Evolutionary conservation across 1,140 invertebrate species (phyloP).

Genomic region (Panagrolaimus sp.): DNA sequence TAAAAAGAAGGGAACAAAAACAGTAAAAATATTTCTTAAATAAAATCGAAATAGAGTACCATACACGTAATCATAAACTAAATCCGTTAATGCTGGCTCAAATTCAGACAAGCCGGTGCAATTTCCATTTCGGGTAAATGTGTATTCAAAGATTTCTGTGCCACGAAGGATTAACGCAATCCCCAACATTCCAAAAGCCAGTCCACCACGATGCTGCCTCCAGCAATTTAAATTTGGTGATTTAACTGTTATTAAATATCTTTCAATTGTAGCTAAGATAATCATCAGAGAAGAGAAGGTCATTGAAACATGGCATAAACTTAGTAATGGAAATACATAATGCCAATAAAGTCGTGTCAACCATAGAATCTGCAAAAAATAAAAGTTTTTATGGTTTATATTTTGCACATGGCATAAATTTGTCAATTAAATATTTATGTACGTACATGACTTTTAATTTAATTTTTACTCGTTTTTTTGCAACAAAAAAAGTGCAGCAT

Average conservation of each 20-base stretch:
- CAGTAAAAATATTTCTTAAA: conserved; percentile 38
- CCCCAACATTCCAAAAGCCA: conserved; percentile 36
- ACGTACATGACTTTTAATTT: too few species aligned
- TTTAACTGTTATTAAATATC: conserved; percentile 46
- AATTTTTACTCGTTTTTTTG: too few species aligned
- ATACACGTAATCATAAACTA: conserved; percentile 36
- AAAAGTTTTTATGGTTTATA: too few species aligned
- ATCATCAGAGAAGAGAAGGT: conserved; percentile 48
- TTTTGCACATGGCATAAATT: too few species aligned
- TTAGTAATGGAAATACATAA: conserved; percentile 42
- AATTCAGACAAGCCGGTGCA: conserved; percentile 36
- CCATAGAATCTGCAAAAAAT: conserved; percentile 21
- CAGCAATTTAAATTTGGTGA: conserved; percentile 34
- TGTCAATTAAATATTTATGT: too few species aligned
- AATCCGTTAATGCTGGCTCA: conserved; percentile 21
- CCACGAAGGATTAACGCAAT: conserved; percentile 39
- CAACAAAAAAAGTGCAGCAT: too few species aligned
- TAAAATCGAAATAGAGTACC: conserved; percentile 45
- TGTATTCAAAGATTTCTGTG: conserved; percentile 43
- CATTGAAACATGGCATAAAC: conserved; percentile 46
- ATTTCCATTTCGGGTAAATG: conserved; percentile 42
- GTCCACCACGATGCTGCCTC: conserved; percentile 27
- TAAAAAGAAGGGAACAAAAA: conserved; percentile 45
- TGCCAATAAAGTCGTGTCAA: conserved; percentile 33
- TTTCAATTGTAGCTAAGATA: conserved; percentile 45